Evolutionary conservation across 2,888 invertebrate genomes (phyloP).

Genomic region (Nemotelus pantherinus): DNA sequence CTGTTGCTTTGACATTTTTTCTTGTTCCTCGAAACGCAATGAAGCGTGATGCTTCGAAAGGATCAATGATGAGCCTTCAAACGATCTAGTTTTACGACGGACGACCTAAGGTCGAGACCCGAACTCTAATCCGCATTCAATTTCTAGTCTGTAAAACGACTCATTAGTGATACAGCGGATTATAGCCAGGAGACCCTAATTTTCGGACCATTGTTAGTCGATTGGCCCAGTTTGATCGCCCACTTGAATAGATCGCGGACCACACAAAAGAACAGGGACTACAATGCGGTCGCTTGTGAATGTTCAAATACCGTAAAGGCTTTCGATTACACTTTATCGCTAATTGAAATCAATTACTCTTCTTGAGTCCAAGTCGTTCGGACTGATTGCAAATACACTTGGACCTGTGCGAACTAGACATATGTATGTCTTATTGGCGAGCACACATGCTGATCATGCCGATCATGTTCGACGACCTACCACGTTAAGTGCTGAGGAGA

Average conservation of each 20-base stretch:
- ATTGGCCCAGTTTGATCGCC: slow-evolving; percentile 26
- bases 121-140: background rate
- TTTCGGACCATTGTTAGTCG: slow-evolving; percentile 1
- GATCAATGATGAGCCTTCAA: background rate
- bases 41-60: background rate
- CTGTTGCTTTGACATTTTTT: background rate
- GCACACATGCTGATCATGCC: slow-evolving; percentile 1
- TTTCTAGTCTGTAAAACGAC: background rate
- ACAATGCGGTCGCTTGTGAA: background rate
- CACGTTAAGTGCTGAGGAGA: background rate
- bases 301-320: background rate
- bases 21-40: background rate
- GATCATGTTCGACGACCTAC: slow-evolving; percentile 17
- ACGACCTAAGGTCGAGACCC: background rate
- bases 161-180: slow-evolving; percentile 2
- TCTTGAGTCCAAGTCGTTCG: background rate
- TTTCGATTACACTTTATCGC: slow-evolving; percentile 29
- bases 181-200: slow-evolving; percentile 4
- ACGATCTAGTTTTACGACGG: background rate
- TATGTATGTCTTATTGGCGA: background rate
- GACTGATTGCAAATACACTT: too few relatives aligned
- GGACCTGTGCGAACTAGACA: too few relatives aligned
- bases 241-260: background rate
- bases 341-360: slow-evolving; percentile 41
- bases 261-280: background rate